Base-by-base conservation (phyloP, 2,888 invertebrate species). In the Drosophila incognita region DNA sequence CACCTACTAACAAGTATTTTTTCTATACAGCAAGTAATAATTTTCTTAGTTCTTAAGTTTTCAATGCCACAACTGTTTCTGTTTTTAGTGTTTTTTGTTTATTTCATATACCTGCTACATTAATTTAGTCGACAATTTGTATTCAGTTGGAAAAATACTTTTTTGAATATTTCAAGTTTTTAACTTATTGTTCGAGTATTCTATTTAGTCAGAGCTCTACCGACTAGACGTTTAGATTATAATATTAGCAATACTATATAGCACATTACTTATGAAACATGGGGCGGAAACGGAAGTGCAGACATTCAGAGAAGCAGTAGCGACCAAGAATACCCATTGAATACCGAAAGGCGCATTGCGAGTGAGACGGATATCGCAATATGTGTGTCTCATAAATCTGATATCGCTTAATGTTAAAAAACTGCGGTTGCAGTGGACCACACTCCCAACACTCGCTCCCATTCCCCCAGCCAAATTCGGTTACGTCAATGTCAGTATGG, bases 251-350 rank as follows among this genome's bases (percentile, higher is more conserved):
- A 7, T 24, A 24, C 21, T 4, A 15, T 18, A 8, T 38, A 18
- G 4, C 35, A 35, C 58, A 82, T n/a, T 15, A 51, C 58, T 29
- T 1, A 5, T 6, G 18, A 15, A 51, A 38, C 21, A 15, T 5
- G 5, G 35, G 46, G 36, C 71, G 81, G 86, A 83, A 87, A 58
- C 81, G 87, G 85, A 88, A 82, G 81, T 83, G 87, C 87, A 78
- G 81, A 82, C 79, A 85, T 87, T 84, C 83, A 78, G 76, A 79
- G 59, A 36, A 52, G 54, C 35, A 24, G 36, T 11, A 29, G 51
- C 11, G 31, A 52, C 27, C 38, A n/a, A 49, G 36, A 35, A 53
- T 57, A 42, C n/a, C 27, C 15, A 52, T 27, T 46, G 51, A 65
- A 40, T 36, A 27, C 15, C 18, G 18, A 21, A 49, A 42, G 42